Base-by-base conservation (phyloP, 2,797 vertebrate genomes). In the Lepidocolaptes lacrymiger region DNA sequence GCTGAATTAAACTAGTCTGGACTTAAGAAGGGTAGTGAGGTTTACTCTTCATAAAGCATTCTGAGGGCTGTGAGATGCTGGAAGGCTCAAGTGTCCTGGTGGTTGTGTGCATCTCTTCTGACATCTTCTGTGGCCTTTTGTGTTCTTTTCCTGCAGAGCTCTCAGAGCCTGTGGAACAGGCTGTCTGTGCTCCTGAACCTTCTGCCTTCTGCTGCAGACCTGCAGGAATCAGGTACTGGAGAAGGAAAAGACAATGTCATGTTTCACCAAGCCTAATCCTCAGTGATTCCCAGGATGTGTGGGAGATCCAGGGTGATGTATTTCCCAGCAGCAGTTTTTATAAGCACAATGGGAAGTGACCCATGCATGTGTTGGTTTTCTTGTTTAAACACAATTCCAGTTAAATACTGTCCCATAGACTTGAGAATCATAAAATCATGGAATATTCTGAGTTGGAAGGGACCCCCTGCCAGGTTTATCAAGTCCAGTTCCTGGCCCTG, bases 111-210 rank as follows among this genome's bases (percentile, higher is more conserved):
- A 0, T 16, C 49, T 34, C 6, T 77, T 20, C 6, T 93, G 66
- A 90, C 7, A 0, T 58, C 44, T 67, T 54, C 27, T 27, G 7
- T 69, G 82, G 27, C 55, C 43, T 86, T 39, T 59, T 91, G 62
- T 93, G 23, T 83, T 91, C 28, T 68, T 39, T 59, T 58, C 37
- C 64, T 51, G 67, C 97, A 99, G 99, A 99, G 99, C 97, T 99
- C 99, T 84, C 99, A 99, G 76, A 99, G 99, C 96, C 97, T 99
- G 96, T 99, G 99, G 99, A 99, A 99, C 97, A 98, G 99, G 79
- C 98, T 99, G 85, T 99, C 99, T 14, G 99, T 99, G 96, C 98
- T 99, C 96, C 97, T 99, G 84, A 99, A 99, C 97, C 98, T 99
- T 41, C 97, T 99, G 72, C 99, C 99, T 73, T 98, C 99, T 54